Percentiles rank a stretch among this genome's conserved stretches.
Conservation (phyloP, 1,140 invertebrate species). For the Ptiloglossa arizonensis region DNA sequence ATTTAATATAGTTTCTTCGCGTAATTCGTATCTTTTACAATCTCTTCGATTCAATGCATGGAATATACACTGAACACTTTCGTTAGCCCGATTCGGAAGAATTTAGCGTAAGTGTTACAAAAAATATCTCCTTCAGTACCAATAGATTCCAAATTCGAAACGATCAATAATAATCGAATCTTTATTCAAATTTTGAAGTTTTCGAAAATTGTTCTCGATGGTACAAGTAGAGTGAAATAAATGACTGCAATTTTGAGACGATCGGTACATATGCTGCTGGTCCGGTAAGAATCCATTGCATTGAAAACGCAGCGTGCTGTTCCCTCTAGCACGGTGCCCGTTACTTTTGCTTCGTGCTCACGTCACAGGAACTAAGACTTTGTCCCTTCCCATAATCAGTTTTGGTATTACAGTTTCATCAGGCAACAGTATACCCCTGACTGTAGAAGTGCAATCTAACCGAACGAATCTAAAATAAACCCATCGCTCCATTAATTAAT, state of each 20-base stretch:
- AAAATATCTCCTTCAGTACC: no score
- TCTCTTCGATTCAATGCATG: no score
- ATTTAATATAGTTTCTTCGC: no score
- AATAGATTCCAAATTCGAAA: no score
- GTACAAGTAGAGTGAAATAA: background rate
- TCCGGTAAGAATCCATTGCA: slow-evolving; percentile 20
- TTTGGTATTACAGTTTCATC: background rate
- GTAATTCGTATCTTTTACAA: no score
- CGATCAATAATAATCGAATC: no score
- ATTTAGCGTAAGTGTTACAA: no score
- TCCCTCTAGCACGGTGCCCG: slow-evolving; percentile 21
- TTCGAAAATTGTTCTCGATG: no score
- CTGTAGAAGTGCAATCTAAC: background rate
- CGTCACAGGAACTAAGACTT: slow-evolving; percentile 11
- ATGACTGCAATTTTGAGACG: background rate
- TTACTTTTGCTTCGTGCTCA: slow-evolving; percentile 28
- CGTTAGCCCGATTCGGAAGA: no score
- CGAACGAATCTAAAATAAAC: background rate
- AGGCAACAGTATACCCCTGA: no score
- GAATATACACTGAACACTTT: no score
- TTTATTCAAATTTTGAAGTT: background rate
- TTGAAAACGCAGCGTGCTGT: slow-evolving; percentile 31
- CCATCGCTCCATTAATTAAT: no score
- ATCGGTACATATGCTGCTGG: background rate
- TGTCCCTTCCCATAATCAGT: background rate